These are phyloP conservation scores for Nyctibius bracteatus DNA, from an alignment of 2,113 vertebrate species.

Conservation along the genomic window DNA sequence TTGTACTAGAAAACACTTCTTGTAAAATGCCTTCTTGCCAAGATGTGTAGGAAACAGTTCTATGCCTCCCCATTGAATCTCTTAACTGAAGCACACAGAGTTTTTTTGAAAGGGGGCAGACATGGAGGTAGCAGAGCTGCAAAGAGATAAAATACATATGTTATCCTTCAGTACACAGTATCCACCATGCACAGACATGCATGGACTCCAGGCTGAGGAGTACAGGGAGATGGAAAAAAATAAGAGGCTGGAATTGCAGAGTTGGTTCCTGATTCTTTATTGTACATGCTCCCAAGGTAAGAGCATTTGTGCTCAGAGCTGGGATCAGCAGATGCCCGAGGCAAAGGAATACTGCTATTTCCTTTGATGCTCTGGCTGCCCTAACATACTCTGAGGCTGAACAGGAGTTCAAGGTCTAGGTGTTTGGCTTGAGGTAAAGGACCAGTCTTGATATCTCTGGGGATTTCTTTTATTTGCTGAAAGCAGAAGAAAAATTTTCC, in stretches of 20 bases:
- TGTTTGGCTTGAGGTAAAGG: neutral
- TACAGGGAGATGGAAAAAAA: neutral
- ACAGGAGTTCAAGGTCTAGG: neutral
- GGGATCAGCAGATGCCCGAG: neutral
- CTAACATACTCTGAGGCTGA: neutral
- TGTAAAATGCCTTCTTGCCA: neutral
- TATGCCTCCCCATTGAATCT: neutral
- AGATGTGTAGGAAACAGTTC: neutral
- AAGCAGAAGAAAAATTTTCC: neutral
- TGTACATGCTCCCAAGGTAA: neutral
- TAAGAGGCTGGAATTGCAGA: neutral
- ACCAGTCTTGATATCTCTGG: neutral
- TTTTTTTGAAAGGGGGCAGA: neutral
- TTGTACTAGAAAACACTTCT: neutral
- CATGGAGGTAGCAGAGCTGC: neutral
- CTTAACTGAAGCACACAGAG: neutral
- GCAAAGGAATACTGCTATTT: neutral
- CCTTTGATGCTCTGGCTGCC: neutral
- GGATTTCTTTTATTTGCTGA: neutral
- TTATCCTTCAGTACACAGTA: neutral
- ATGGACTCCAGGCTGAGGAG: neutral
- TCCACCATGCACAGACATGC: neutral
- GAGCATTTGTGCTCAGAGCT: neutral
- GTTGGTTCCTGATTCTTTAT: neutral
- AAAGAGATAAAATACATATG: neutral